A percentile compares a stretch with the other conserved stretches of the same genome.
These are phyloP conservation scores for Lasioglossum pauxillum DNA, from an alignment of 2,888 invertebrate species.

Conservation along the genomic window DNA sequence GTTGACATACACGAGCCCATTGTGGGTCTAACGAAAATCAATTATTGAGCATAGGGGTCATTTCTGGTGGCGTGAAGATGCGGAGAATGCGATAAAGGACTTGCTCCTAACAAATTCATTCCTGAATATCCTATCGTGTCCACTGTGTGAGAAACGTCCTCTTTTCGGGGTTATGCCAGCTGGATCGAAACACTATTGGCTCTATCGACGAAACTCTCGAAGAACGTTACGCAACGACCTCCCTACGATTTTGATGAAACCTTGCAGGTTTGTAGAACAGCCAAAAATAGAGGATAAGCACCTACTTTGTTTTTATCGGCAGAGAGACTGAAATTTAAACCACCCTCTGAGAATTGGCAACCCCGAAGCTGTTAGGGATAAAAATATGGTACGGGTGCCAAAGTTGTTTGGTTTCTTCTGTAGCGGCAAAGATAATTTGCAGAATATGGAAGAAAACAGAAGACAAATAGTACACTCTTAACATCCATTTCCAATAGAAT, in stretches of 20 bases:
- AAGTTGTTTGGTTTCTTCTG: background rate
- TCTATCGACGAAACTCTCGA: background rate
- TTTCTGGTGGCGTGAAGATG: background rate
- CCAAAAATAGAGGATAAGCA: slow-evolving; percentile 3
- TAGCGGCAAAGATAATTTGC: background rate
- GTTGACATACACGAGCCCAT: background rate
- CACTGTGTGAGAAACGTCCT: background rate
- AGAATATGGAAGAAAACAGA: background rate
- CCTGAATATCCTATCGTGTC: background rate
- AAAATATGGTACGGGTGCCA: background rate
- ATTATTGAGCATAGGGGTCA: background rate
- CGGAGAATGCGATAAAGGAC: background rate
- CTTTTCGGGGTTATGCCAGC: background rate
- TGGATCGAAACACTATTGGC: background rate
- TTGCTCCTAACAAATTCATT: background rate
- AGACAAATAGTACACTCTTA: background rate
- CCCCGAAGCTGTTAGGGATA: background rate
- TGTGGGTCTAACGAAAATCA: background rate
- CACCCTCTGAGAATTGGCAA: background rate
- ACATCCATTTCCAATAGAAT: too few relatives aligned
- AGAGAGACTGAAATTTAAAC: background rate
- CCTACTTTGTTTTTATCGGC: slow-evolving; percentile 11
- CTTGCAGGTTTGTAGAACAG: background rate
- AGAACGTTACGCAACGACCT: background rate
- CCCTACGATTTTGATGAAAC: background rate